phyloP scores from a whole-genome alignment of 1,140 invertebrate genomes.

The Dermatophagoides farinae region DNA sequence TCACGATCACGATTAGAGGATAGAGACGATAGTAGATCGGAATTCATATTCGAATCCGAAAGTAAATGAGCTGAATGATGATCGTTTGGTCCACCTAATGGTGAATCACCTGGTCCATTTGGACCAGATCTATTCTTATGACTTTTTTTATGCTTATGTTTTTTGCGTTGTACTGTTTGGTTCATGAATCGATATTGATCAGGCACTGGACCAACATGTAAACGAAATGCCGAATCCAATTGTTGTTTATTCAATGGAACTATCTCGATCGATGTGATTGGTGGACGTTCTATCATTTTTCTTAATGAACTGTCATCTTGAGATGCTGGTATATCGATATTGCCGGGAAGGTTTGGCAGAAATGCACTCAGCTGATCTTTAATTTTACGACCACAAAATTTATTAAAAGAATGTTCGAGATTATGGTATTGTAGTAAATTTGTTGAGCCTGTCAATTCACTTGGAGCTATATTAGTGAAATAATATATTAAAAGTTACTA shows the following conservation, averaged over 20 bases:
- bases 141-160: slow-evolving; percentile 91
- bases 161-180: slow-evolving; percentile 61
- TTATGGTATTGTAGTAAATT: slow-evolving; percentile 92
- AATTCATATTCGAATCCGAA: slow-evolving; percentile 19
- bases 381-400: slow-evolving; percentile 90
- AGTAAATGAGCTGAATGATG: slow-evolving; percentile 22
- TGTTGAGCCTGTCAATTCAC: slow-evolving; percentile 79
- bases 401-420: slow-evolving; percentile 87
- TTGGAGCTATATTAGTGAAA: slow-evolving; percentile 42
- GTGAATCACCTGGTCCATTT: slow-evolving; percentile 22
- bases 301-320: slow-evolving; percentile 55
- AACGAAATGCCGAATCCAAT: slow-evolving; percentile 62
- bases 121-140: slow-evolving; percentile 27
- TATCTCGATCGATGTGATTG: slow-evolving; percentile 84
- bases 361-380: slow-evolving; percentile 88
- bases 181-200: slow-evolving; percentile 86
- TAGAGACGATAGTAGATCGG: no score
- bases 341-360: slow-evolving; percentile 76
- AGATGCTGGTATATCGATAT: slow-evolving; percentile 68
- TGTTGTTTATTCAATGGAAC: slow-evolving; percentile 64
- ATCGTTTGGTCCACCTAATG: slow-evolving; percentile 27
- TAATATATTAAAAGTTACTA: background rate
- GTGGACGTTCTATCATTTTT: slow-evolving; percentile 89
- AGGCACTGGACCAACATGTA: slow-evolving; percentile 85
- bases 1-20: slow-evolving; percentile 28